A percentile compares a stretch with the other conserved stretches of the same genome.
Conservation (phyloP, 2,888 invertebrate species). For the Anagyrus pseudococci region DNA sequence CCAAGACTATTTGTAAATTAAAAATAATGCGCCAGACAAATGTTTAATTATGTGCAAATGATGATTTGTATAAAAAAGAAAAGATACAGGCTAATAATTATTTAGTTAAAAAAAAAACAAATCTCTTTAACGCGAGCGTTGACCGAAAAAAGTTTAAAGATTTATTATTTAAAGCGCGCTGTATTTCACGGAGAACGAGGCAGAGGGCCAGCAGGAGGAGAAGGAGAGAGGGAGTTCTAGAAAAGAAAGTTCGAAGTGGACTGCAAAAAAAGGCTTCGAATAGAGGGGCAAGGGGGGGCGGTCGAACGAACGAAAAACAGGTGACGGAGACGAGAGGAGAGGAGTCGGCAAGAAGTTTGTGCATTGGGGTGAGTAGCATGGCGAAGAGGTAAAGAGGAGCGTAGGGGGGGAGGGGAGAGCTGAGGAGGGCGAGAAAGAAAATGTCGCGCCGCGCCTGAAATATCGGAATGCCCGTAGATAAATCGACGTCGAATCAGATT, state of each 20-base stretch:
- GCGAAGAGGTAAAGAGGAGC: too few relatives aligned
- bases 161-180: constrained; percentile 14
- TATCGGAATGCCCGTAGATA: constrained; percentile 55
- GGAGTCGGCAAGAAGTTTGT: constrained; percentile 20
- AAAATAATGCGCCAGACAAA: too few relatives aligned
- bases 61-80: too few relatives aligned
- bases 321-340: constrained; percentile 24
- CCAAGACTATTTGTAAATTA: too few relatives aligned
- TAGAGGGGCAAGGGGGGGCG: not conserved
- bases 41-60: too few relatives aligned
- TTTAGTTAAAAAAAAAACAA: too few relatives aligned
- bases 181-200: constrained; percentile 13
- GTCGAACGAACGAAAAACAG: constrained; percentile 15
- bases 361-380: not conserved
- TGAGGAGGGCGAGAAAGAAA: constrained; percentile 40
- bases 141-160: not conserved
- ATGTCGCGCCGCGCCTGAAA: constrained; percentile 46
- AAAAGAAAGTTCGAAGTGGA: constrained; percentile 12
- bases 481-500: constrained; percentile 60
- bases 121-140: too few relatives aligned
- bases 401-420: not conserved
- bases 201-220: constrained; percentile 3
- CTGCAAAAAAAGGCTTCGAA: not conserved
- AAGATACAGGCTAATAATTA: too few relatives aligned
- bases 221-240: too few relatives aligned